Base-by-base conservation (phyloP, 2,888 invertebrate species). In the Orthosia gothica region DNA sequence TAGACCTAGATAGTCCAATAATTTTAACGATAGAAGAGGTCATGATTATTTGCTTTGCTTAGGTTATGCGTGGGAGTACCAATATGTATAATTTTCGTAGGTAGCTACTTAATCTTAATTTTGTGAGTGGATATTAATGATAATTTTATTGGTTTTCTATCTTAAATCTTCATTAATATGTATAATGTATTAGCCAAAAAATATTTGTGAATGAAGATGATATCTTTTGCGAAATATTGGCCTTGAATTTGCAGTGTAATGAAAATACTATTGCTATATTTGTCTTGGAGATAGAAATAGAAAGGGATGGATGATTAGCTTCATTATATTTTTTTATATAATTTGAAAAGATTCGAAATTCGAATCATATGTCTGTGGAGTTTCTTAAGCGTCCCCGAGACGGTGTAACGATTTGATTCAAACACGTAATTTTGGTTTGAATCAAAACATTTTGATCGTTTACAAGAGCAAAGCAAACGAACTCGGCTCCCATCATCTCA, bases 51-150 rank as follows among this genome's bases (percentile, higher is more conserved):
- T 79, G 62, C 71, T 32, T 12, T 3, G 5, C 5, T 1, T 12
- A 20, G 2, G 12, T 3, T 1, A 7, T 64, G 79, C 76, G 82
- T 85, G 32, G 84, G 86, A 74, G 55, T 76, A 3, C 2, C 2
- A 23, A 49, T 32, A 20, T 61, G 62, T 76, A 61, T 66, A 74
- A 64, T 67, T 72, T 81, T 74, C 72, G 59, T 65, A 72, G 69
- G 59, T 64, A 72, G 74, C 58, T 78, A 55, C 61, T 58, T 78
- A 71, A 70, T 83, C 59, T 61, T 78, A 70, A 70, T 64, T 69
- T 75, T 63, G 72, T 74, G 74, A 67, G 73, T 59, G 63, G 65
- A 70, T 61, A 69, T 83, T 70, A 74, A 81, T 76, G 75, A 50
- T 75, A 32, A 68, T 79, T 73, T 83, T 73, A 70, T 83, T 71